Evolutionary conservation across 2,797 vertebrate genomes (phyloP), one percentile per base, ranked within the genome.

Genomic region (Nyctalus aviator): DNA sequence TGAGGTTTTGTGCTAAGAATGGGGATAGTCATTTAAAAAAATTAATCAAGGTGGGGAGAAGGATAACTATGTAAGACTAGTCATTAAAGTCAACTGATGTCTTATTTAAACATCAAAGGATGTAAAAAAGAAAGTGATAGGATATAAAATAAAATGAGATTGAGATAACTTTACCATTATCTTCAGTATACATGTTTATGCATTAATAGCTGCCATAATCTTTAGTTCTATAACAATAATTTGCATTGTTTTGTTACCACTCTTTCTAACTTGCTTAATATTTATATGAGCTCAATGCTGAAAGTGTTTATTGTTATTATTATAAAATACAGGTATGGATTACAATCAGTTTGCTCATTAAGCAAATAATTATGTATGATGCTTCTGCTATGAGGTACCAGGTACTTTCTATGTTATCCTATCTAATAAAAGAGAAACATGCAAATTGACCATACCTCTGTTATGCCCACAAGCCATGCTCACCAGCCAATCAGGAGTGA

Each of bases 1-100:
- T 32, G 77, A 71, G 30, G 88, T 81, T 94, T 81, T 64, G 30
- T 92, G 84, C 75, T 90, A 83, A 95, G 50, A 66, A 78, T 85
- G 32, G 21, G 20, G 14, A 69, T 25, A 78, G 23, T 86, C 59
- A 71, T 82, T 94, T 72, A 55, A 69, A 88, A 95, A 95, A 68
- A 68, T 53, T 77, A 96, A 92, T 94, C 68, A 90, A 55, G 27
- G n/a, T 27, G 6, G 30, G 11, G 69, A 76, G 64, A 48, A 90
- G 25, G 37, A 88, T 46, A 72, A 76, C 37, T 44, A 73, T 57
- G 13, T 13, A 73, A 92, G 14, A 84, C 32, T 35, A 79, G 46
- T 73, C 84, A 91, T 84, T 95, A 76, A 85, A 94, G 32, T 78
- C 83, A 82, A 73, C 20, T 83, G 32, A 69, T 81, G 15, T 75